Evolutionary conservation across 53 echinoderm and acorn worm species (phyloP).

Genomic region (Arbacia lixula): DNA sequence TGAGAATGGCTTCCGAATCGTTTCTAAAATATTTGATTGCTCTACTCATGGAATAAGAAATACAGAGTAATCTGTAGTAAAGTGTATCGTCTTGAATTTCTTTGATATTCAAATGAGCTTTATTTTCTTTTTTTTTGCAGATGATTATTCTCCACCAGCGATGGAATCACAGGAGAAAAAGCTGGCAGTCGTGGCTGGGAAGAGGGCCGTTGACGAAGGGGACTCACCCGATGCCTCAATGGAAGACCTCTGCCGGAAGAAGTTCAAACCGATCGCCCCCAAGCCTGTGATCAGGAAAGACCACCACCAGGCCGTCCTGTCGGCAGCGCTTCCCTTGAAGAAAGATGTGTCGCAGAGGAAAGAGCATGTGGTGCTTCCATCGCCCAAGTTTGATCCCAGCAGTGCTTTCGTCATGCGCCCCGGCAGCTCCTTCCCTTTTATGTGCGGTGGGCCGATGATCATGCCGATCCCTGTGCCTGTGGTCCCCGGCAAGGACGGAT

Average conservation of each 20-base stretch:
- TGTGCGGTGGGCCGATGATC: conserved; percentile 71
- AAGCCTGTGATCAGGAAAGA: conserved; percentile 94
- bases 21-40: too few relatives aligned
- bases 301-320: conserved; percentile 90
- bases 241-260: conserved; percentile 94
- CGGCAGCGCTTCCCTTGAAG: conserved; percentile 81
- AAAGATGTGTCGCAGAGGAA: conserved; percentile 20
- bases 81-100: too few relatives aligned
- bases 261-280: conserved; percentile 99
- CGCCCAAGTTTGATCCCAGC: conserved; percentile 39
- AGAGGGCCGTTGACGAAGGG: conserved; percentile 6
- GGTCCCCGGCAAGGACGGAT: conserved; percentile 49
- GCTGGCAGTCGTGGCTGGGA: conserved; percentile 42
- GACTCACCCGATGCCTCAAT: conserved; percentile 70
- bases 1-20: too few relatives aligned
- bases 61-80: too few relatives aligned
- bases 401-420: conserved; percentile 26
- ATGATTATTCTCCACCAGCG: neutral
- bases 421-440: conserved; percentile 54
- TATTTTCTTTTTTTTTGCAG: conserved; percentile 6
- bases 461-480: conserved; percentile 62
- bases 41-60: too few relatives aligned
- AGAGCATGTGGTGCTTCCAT: conserved; percentile 12
- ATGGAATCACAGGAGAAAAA: conserved; percentile 41
- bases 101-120: neutral